Percentiles rank a stretch among this genome's conserved stretches.
Evolutionary conservation across 2,113 vertebrate genomes (phyloP).

Genomic region (Prunella himalayana): DNA sequence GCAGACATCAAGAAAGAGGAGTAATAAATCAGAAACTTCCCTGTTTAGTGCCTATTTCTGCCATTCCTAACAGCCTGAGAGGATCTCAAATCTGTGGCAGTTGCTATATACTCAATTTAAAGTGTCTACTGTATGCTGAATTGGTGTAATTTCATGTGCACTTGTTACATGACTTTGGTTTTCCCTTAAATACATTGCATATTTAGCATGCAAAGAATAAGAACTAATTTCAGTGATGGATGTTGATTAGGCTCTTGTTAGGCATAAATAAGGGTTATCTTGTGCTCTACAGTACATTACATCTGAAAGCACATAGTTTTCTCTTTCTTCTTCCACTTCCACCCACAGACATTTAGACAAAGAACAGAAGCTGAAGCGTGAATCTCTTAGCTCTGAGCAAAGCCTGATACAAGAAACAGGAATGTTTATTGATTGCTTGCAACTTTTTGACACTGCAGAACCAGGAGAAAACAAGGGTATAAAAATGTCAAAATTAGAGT

Average conservation of each 20-base stretch:
- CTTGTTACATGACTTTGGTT: background rate
- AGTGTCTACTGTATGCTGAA: background rate
- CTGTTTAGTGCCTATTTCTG: background rate
- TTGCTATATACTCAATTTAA: background rate
- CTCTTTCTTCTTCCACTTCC: background rate
- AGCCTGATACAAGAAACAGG: background rate
- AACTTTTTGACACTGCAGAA: background rate
- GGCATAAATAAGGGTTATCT: conserved; percentile 24
- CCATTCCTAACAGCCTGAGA: background rate
- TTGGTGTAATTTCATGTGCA: background rate
- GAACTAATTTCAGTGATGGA: conserved; percentile 32
- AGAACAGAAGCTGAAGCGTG: background rate
- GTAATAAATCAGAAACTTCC: background rate
- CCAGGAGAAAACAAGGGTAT: background rate
- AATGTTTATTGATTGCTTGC: background rate
- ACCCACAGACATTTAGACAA: background rate
- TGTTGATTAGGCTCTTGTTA: conserved; percentile 52
- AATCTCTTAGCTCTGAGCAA: background rate
- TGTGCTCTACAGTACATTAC: background rate
- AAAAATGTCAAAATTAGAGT: background rate
- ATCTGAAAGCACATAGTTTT: background rate
- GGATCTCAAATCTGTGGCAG: background rate
- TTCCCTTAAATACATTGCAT: background rate
- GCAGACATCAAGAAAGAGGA: background rate
- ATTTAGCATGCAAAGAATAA: conserved; percentile 31